These are phyloP conservation scores for Crotophaga sulcirostris DNA, from an alignment of 2,113 vertebrate genomes.

Conservation along the genomic window DNA sequence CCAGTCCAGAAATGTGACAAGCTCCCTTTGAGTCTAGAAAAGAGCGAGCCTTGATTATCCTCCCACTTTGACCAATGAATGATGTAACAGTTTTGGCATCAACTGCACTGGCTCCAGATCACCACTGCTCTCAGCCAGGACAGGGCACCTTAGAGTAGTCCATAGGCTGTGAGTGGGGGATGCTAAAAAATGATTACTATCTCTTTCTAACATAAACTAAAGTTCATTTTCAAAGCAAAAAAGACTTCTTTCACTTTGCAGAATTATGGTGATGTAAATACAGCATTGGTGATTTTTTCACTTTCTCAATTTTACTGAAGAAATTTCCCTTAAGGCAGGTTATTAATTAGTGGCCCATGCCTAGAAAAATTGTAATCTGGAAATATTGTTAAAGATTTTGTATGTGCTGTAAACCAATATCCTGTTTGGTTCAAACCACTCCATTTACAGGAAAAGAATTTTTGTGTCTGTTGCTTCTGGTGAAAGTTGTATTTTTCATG, in stretches of 20 bases:
- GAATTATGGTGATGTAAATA: not conserved
- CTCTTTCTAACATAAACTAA: not conserved
- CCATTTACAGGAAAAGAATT: not conserved
- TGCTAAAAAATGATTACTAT: not conserved
- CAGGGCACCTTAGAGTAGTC: not conserved
- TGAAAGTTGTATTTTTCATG: not conserved
- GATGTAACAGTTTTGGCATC: constrained; percentile 33
- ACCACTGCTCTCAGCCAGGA: not conserved
- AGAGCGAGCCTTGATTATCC: constrained; percentile 45
- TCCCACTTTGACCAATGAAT: constrained; percentile 12
- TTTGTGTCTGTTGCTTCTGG: not conserved
- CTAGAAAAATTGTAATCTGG: not conserved
- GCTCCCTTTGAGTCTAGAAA: constrained; percentile 8
- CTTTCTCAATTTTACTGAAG: not conserved
- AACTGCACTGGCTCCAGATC: constrained; percentile 1
- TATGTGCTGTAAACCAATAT: not conserved
- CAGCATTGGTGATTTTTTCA: not conserved
- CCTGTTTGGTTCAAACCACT: not conserved
- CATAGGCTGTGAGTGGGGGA: not conserved
- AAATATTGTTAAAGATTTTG: not conserved
- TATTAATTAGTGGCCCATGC: not conserved
- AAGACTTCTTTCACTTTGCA: not conserved
- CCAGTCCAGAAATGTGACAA: constrained; percentile 46
- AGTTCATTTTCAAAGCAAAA: not conserved
- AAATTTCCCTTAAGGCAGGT: not conserved